Evolutionary conservation across 2,888 invertebrate species (phyloP).

Genomic region (Drosophila emarginata): DNA sequence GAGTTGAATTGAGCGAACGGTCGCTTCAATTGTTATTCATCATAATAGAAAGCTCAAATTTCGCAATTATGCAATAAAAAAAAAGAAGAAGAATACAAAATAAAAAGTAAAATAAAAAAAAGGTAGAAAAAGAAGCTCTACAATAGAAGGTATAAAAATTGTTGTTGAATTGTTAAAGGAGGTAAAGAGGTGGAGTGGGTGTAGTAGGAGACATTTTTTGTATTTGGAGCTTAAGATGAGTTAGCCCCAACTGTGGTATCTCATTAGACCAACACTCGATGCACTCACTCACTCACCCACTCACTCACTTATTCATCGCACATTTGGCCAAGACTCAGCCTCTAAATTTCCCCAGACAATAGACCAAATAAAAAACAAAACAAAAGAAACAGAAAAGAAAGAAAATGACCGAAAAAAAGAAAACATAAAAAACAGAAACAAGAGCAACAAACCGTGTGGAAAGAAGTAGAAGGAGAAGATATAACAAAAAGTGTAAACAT

Average conservation of each 20-base stretch:
- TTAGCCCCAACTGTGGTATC: constrained; percentile 24
- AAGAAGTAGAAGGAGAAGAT: constrained; percentile 5
- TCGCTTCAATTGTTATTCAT: constrained; percentile 8
- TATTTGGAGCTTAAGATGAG: too few relatives aligned
- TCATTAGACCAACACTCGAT: constrained; percentile 38
- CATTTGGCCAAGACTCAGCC: constrained; percentile 31
- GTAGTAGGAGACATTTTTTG: neutral
- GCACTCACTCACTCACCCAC: constrained; percentile 44
- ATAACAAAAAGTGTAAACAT: constrained; percentile 43
- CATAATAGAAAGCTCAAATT: constrained; percentile 34
- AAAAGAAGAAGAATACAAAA: neutral
- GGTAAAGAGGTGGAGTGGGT: neutral
- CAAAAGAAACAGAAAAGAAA: constrained; percentile 19
- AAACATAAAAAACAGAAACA: constrained; percentile 43
- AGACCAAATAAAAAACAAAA: constrained; percentile 41
- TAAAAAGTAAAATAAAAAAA: neutral
- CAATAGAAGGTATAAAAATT: neutral
- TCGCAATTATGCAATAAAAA: constrained; percentile 31
- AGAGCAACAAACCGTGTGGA: constrained; percentile 1
- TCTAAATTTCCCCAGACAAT: constrained; percentile 73
- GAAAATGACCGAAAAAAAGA: constrained; percentile 16
- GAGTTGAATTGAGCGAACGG: neutral
- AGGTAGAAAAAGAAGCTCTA: neutral
- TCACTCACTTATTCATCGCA: constrained; percentile 38
- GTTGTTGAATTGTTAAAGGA: too few relatives aligned